phyloP scores from a whole-genome alignment of 1,140 invertebrate species.

The Calephelis virginiensis region DNA sequence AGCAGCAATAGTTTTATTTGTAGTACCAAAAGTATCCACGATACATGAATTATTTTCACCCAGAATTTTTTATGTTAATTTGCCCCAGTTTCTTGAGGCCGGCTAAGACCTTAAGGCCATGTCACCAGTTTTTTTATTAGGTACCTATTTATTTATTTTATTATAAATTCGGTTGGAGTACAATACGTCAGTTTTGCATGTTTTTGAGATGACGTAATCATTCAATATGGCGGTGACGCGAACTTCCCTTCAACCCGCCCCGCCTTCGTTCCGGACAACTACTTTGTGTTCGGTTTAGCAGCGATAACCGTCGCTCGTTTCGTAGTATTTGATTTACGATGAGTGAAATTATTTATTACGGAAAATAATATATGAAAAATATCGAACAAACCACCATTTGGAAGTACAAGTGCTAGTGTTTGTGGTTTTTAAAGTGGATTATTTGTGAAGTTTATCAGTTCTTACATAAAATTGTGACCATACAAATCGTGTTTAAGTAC shows the following conservation, averaged over 20 bases:
- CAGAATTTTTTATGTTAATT: too few relatives aligned
- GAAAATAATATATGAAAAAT: constrained; percentile 37
- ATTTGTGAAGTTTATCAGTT: constrained; percentile 67
- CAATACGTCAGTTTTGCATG: constrained; percentile 16
- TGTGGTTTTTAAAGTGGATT: constrained; percentile 69
- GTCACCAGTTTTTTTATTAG: too few relatives aligned
- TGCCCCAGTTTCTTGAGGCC: too few relatives aligned
- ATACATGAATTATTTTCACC: too few relatives aligned
- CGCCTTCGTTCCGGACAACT: constrained; percentile 43
- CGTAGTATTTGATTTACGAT: constrained; percentile 66
- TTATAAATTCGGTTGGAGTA: not conserved
- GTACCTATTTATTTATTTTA: too few relatives aligned
- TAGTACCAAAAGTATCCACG: too few relatives aligned
- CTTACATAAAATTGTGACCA: constrained; percentile 57
- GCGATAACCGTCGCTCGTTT: constrained; percentile 57
- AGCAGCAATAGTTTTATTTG: too few relatives aligned
- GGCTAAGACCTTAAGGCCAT: too few relatives aligned
- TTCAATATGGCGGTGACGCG: constrained; percentile 75
- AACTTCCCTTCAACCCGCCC: constrained; percentile 48
- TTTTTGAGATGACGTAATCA: constrained; percentile 63
- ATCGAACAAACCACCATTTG: constrained; percentile 21
- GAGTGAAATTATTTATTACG: constrained; percentile 64
- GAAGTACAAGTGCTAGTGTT: constrained; percentile 47
- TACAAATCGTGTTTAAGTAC: constrained; percentile 69
- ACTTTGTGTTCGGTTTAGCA: constrained; percentile 58